Percentiles rank a stretch among this genome's conserved stretches.
Conservation (phyloP, 2,113 vertebrate genomes). For the Danionella cerebrum region DNA sequence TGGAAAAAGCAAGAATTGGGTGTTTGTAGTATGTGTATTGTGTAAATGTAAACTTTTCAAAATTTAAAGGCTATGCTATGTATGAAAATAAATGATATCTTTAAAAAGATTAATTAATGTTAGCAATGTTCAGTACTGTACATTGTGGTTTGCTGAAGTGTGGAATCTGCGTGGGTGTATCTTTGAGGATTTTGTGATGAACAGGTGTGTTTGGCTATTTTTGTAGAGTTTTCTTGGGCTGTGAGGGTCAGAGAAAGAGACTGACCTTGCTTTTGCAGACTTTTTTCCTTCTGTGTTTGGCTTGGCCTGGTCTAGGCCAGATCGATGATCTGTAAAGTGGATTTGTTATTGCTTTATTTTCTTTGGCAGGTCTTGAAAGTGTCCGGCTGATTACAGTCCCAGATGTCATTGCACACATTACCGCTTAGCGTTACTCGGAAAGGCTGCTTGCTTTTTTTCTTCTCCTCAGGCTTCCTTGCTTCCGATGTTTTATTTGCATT, state of each 20-base stretch:
- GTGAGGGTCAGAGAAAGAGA: slow-evolving; percentile 44
- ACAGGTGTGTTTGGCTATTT: background rate
- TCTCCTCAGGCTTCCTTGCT: background rate
- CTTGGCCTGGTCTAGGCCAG: slow-evolving; percentile 83
- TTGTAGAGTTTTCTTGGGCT: background rate
- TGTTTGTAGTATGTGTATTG: too few relatives aligned
- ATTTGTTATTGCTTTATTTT: slow-evolving; percentile 99
- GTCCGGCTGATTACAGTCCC: slow-evolving; percentile 91
- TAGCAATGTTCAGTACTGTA: too few relatives aligned
- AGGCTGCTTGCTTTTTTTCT: slow-evolving; percentile 1
- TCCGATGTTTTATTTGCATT: slow-evolving; percentile 25
- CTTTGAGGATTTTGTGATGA: background rate
- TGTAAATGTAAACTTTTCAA: too few relatives aligned
- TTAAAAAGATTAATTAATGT: too few relatives aligned
- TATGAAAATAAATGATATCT: too few relatives aligned
- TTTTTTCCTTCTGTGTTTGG: slow-evolving; percentile 70
- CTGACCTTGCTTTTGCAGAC: slow-evolving; percentile 65
- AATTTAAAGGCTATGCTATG: too few relatives aligned
- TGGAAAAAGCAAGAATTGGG: too few relatives aligned
- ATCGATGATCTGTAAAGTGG: slow-evolving; percentile 99
- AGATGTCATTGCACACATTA: slow-evolving; percentile 93
- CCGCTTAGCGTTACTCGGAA: slow-evolving; percentile 65
- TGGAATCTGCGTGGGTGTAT: background rate
- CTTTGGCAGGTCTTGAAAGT: slow-evolving; percentile 98
- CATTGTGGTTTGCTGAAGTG: background rate